These are phyloP conservation scores for Capitulum mitella DNA, from an alignment of 2,888 invertebrate genomes.

Conservation along the genomic window DNA sequence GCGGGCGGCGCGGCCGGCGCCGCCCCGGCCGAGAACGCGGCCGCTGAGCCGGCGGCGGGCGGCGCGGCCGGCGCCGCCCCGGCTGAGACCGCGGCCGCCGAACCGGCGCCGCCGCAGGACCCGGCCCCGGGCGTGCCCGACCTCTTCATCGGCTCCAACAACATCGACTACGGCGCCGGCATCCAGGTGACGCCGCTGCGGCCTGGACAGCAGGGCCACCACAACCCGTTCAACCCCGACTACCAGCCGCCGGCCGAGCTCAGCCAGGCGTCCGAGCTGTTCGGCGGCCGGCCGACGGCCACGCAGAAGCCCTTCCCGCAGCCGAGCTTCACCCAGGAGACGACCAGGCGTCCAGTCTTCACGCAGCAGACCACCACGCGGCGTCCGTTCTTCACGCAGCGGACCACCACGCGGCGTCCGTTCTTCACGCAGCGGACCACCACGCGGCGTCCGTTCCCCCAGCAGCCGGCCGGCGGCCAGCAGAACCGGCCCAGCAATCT, in stretches of 20 bases:
- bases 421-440: neutral
- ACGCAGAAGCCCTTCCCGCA: no score
- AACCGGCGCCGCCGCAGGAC: no score
- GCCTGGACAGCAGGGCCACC: neutral
- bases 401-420: neutral
- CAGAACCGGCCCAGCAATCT: neutral
- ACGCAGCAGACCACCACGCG: neutral
- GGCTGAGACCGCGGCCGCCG: neutral
- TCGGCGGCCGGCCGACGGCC: neutral
- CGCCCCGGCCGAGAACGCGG: neutral
- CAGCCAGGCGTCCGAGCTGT: neutral
- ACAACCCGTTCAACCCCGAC: neutral
- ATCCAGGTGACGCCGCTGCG: neutral
- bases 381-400: neutral
- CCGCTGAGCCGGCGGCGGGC: neutral
- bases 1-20: neutral
- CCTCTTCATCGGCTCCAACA: neutral
- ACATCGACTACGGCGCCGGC: neutral
- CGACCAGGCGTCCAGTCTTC: neutral
- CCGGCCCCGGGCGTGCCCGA: neutral
- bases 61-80: neutral
- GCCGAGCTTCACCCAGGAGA: neutral
- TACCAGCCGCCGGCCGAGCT: neutral
- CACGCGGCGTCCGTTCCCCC: neutral
- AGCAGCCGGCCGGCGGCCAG: neutral